phyloP scores from a whole-genome alignment of 2,797 vertebrate species.

The Limosa lapponica region DNA sequence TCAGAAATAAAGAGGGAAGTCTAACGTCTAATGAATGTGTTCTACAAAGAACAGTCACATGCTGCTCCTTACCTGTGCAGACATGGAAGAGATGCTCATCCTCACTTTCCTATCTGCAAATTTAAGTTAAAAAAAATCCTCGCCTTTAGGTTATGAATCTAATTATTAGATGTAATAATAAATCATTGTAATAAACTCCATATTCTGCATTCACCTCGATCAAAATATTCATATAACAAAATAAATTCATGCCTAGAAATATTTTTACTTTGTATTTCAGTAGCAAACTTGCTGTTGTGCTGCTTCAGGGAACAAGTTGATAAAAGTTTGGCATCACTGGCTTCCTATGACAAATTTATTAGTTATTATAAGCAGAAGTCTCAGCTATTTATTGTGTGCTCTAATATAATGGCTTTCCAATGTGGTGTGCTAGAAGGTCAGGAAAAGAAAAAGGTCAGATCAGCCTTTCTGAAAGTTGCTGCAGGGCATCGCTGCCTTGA shows the following conservation, averaged over 20 bases:
- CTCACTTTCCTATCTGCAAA: background rate
- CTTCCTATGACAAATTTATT: conserved; percentile 19
- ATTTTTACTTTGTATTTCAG: background rate
- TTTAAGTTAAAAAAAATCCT: background rate
- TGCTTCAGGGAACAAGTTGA: background rate
- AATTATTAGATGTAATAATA: background rate
- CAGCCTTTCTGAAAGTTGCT: background rate
- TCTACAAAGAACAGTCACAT: background rate
- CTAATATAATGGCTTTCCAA: background rate
- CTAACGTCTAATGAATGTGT: background rate
- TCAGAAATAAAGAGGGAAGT: background rate
- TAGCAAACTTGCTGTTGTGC: background rate
- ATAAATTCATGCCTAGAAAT: background rate
- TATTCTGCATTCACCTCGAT: background rate
- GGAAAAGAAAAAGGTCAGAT: background rate
- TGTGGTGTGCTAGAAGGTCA: background rate
- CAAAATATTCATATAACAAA: background rate
- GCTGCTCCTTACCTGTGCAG: background rate
- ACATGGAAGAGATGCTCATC: background rate
- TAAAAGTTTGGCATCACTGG: background rate
- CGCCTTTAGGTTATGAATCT: background rate
- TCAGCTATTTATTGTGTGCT: conserved; percentile 3
- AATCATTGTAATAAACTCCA: background rate
- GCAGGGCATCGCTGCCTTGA: background rate
- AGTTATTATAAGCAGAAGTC: conserved; percentile 13